These are phyloP conservation scores for Synergus gifuensis DNA, from an alignment of 2,888 invertebrate species.

Conservation along the genomic window DNA sequence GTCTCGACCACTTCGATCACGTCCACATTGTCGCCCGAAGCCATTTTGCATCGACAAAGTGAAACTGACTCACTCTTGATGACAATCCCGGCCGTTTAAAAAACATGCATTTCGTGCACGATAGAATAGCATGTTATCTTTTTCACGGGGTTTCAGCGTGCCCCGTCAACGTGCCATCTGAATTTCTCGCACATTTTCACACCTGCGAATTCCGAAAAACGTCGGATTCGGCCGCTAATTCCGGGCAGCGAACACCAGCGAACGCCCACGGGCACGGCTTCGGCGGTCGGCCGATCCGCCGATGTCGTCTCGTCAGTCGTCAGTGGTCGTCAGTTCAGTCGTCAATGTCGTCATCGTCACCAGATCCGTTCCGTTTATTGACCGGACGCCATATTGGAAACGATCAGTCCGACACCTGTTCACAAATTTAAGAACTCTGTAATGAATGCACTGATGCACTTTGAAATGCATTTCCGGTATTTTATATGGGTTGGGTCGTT, in stretches of 20 bases:
- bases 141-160: constrained; percentile 45
- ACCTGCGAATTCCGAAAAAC: constrained; percentile 42
- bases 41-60: constrained; percentile 81
- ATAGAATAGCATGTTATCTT: constrained; percentile 41
- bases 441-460: no score
- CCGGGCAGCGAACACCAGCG: constrained; percentile 45
- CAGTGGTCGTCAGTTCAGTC: no score
- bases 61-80: constrained; percentile 52
- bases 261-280: constrained; percentile 6
- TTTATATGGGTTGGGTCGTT: no score
- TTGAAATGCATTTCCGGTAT: no score
- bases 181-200: constrained; percentile 47
- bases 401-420: constrained; percentile 14
- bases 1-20: constrained; percentile 88
- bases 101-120: constrained; percentile 49
- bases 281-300: no score
- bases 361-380: constrained; percentile 48
- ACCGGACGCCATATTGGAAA: constrained; percentile 53
- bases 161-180: constrained; percentile 28
- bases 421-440: neutral
- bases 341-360: no score
- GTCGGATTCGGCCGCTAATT: constrained; percentile 44
- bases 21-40: constrained; percentile 90
- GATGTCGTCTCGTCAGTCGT: no score
- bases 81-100: constrained; percentile 52